phyloP scores from a whole-genome alignment of 2,113 vertebrate genomes.

The Oxyruncus cristatus region DNA sequence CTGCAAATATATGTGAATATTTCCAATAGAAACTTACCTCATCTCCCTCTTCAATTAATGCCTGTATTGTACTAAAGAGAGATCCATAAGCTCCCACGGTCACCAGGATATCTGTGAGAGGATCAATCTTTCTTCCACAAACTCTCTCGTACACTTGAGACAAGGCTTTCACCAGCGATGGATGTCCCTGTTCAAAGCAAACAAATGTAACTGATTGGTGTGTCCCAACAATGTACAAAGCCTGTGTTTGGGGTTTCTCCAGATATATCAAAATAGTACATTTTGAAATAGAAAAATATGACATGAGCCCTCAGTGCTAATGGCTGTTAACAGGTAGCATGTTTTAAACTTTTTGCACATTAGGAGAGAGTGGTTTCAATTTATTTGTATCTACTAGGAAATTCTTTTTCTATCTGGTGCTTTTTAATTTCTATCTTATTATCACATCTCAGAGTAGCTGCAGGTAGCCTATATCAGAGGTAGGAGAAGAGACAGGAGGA shows the following conservation, averaged over 20 bases:
- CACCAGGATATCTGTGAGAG: slow-evolving; percentile 88
- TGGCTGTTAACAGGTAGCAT: background rate
- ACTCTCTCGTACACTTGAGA: slow-evolving; percentile 87
- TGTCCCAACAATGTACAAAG: background rate
- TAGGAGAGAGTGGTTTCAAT: background rate
- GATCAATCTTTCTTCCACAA: slow-evolving; percentile 81
- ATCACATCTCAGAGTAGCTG: background rate
- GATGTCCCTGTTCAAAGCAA: slow-evolving; percentile 84
- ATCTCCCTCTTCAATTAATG: slow-evolving; percentile 87
- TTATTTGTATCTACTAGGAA: background rate
- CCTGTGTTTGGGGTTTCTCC: background rate
- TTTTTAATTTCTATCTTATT: background rate
- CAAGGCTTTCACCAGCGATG: slow-evolving; percentile 86
- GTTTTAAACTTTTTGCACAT: background rate
- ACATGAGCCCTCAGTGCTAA: background rate
- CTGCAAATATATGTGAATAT: background rate
- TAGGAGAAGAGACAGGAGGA: background rate
- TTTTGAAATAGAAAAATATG: background rate
- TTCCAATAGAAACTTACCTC: slow-evolving; percentile 79
- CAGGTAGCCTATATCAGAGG: background rate
- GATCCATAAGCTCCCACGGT: slow-evolving; percentile 93
- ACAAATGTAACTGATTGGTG: background rate
- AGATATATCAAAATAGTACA: background rate
- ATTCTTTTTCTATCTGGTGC: background rate
- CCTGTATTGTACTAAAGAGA: slow-evolving; percentile 89